Conservation (phyloP, 2,888 invertebrate genomes). For the Linnaemya tessellans region DNA sequence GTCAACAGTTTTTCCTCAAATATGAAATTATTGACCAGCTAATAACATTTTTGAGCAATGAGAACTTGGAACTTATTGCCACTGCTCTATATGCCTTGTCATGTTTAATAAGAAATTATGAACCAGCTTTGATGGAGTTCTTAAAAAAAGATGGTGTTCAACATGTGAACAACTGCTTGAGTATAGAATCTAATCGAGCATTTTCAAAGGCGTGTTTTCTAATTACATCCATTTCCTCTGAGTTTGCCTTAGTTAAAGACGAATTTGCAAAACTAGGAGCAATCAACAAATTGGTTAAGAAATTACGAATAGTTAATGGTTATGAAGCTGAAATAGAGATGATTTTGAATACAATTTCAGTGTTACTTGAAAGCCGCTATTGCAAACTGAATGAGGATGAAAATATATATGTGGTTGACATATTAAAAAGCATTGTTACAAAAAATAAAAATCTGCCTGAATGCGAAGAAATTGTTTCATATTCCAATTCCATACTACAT, state of each 20-base stretch:
- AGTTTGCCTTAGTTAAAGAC: conserved; percentile 85
- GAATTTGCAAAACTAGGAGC: conserved; percentile 74
- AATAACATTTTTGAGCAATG: conserved; percentile 84
- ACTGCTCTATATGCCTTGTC: conserved; percentile 92
- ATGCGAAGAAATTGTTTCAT: conserved; percentile 72
- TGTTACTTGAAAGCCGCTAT: conserved; percentile 69
- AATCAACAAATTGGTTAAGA: conserved; percentile 69
- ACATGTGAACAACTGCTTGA: conserved; percentile 86
- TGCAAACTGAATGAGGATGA: conserved; percentile 20
- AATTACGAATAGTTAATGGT: conserved; percentile 66
- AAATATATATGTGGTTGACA: conserved; percentile 10
- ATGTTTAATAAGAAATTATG: conserved; percentile 88
- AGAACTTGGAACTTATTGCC: conserved; percentile 84
- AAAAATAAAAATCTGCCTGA: conserved; percentile 61
- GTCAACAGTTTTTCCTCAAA: conserved; percentile 89
- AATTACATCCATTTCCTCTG: conserved; percentile 85
- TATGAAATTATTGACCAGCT: conserved; percentile 87
- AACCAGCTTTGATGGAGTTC: conserved; percentile 86
- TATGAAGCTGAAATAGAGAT: conserved; percentile 75
- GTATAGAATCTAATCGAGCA: conserved; percentile 84
- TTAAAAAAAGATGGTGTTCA: conserved; percentile 87
- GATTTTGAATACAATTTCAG: conserved; percentile 73
- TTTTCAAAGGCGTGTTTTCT: conserved; percentile 90
- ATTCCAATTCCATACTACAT: conserved; percentile 28
- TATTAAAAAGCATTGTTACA: conserved; percentile 21